Base-by-base conservation (phyloP, 2,113 vertebrate species). In the Myiozetetes cayanensis region DNA sequence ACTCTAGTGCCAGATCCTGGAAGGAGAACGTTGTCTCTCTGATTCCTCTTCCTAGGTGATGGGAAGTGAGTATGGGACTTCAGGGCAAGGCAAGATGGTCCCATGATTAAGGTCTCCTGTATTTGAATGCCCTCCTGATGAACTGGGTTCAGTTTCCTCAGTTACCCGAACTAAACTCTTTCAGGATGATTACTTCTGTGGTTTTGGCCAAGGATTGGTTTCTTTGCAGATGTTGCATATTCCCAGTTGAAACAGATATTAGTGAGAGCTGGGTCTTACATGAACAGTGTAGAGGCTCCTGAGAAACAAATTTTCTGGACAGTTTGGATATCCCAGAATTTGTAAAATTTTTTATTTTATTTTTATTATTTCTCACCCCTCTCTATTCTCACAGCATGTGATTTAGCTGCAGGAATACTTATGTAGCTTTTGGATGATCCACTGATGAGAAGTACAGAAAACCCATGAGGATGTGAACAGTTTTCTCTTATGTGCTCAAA, bases 381-480 rank as follows among this genome's bases (percentile, higher is more conserved):
- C 28, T 14, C 46, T 80, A 13, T 53, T 83, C 31, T 74, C 20
- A 33, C 55, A 91, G 30, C 33, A 16, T 62, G 56, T 43, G 53
- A 66, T 76, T 80, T 62, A 85, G 73, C 55, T 92, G 67, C 44
- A 77, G 55, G 28, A 91, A 44, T 68, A 73, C 41, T 88, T 94
- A 27, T 1, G 14, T 62, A 88, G 63, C 6, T 86, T 94, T 93
- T 90, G 55, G 33, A 76, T 86, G 83, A 80, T 46, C 59, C 21
- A 6, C 6, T 94, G 79, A 80, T 43, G 55, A 86, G 79, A 92
- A 96, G 30, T 30, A 41, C 82, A 94, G 88, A 83, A 90, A 76
- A 61, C 44, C 31, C 47, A 50, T 6, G 50, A 90, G 33, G n/a
- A n/a, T 56, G 28, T 37, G 66, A 85, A 43, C 1, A 1, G 28